Conservation (phyloP, 2,797 vertebrate genomes). For the Acipenser oxyrinchus region DNA sequence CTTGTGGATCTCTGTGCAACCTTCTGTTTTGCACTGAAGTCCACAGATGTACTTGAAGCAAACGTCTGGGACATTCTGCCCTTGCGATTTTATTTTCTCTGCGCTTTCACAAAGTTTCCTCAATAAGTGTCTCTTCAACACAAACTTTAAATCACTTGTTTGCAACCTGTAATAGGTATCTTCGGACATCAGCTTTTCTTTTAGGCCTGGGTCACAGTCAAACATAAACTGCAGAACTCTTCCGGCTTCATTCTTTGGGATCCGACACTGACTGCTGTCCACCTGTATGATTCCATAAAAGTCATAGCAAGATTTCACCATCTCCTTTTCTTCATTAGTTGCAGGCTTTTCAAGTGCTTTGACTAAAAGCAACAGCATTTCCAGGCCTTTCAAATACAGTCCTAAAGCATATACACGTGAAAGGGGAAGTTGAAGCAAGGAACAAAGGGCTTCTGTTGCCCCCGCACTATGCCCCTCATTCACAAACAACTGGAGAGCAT, state of each 20-base stretch:
- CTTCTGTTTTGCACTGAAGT: constrained; percentile 45
- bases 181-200: constrained; percentile 45
- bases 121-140: constrained; percentile 50
- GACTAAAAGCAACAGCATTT: constrained; percentile 46
- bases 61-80: constrained; percentile 38
- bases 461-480: constrained; percentile 51
- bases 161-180: constrained; percentile 31
- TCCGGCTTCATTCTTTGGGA: constrained; percentile 52
- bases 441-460: constrained; percentile 51
- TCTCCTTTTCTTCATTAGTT: constrained; percentile 59
- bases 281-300: constrained; percentile 58
- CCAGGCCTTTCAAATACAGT: constrained; percentile 45
- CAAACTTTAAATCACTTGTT: constrained; percentile 43
- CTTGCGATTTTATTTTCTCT: constrained; percentile 21
- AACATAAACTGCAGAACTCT: constrained; percentile 43
- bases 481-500: constrained; percentile 35
- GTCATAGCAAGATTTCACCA: constrained; percentile 62
- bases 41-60: constrained; percentile 51
- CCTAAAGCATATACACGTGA: constrained; percentile 20
- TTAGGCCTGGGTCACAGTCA: constrained; percentile 31
- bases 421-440: constrained; percentile 25
- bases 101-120: constrained; percentile 46
- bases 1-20: constrained; percentile 47
- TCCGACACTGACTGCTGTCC: constrained; percentile 43
- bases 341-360: constrained; percentile 42